These are phyloP conservation scores for Sebastiscus albofasciatus DNA, from an alignment of 2,797 vertebrate species.

Conservation along the genomic window DNA sequence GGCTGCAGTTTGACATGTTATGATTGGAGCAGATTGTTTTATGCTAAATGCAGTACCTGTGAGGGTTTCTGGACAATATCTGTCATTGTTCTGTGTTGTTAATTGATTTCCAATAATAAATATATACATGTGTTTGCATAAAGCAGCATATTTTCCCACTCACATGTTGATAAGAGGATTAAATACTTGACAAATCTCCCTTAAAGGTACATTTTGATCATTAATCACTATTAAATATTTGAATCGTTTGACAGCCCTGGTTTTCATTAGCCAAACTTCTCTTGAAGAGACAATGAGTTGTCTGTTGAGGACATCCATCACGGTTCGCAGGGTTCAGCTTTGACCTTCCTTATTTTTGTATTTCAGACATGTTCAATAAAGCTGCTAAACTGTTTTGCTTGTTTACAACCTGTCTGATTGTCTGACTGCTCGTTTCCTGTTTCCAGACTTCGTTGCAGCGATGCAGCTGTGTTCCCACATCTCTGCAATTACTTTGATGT, in stretches of 20 bases:
- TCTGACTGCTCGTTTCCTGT: not conserved
- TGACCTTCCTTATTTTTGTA: not conserved
- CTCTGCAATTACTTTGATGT: not conserved
- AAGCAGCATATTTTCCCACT: too few species aligned
- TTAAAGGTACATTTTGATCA: too few species aligned
- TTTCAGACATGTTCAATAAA: not conserved
- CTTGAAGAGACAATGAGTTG: not conserved
- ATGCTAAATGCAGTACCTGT: too few species aligned
- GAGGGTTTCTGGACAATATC: too few species aligned
- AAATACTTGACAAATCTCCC: too few species aligned
- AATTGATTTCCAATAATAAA: too few species aligned
- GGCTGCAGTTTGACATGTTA: too few species aligned
- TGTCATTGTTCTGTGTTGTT: too few species aligned
- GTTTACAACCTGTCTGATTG: not conserved
- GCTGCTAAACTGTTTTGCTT: not conserved
- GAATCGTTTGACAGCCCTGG: too few species aligned
- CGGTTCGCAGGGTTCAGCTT: not conserved
- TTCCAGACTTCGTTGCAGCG: not conserved
- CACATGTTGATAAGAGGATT: too few species aligned
- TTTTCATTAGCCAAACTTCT: not conserved
- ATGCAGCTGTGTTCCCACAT: not conserved
- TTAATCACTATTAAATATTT: not conserved
- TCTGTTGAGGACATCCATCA: not conserved
- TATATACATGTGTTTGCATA: too few species aligned
- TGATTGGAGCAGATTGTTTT: too few species aligned